Evolutionary conservation across 2,113 vertebrate genomes (phyloP), one percentile per base, ranked within the genome.

Genomic region (Mugil cephalus): DNA sequence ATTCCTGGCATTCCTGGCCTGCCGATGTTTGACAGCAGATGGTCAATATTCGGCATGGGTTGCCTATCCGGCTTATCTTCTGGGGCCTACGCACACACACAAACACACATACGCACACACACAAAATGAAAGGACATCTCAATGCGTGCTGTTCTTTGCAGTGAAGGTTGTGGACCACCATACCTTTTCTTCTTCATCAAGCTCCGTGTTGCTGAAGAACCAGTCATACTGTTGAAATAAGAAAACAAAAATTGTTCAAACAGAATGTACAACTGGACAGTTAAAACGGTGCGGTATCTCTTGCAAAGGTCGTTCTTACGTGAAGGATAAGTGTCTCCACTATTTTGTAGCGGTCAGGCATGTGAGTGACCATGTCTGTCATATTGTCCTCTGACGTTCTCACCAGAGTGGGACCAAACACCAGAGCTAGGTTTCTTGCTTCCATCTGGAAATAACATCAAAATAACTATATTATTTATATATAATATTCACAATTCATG

Each of bases 341-440:
- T 7, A 99, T 99, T 71, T 98, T 98, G 90, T 99, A 99, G 79
- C 97, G 96, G 89, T 99, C 97, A 0, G 97, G 96, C 97, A 99
- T 98, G 91, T 99, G 98, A 0, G 96, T 99, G 86, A 99, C 97
- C 98, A 99, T 99, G 90, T 99, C 96, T 0, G 94, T 97, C 98
- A 99, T 99, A 88, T 98, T 99, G 93, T 99, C 98, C 86, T 98
- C 97, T 0, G 97, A 99, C 0, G 97, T 98, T 12, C 97, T 90
- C 64, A 99, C 98, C 84, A 99, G 87, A 0, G 98, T 99, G 8
- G 98, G 98, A 56, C 98, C 98, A 0, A 99, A 99, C 69, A 99
- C 97, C 88, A 99, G 88, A 0, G 98, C 98, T 75, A 99, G 90
- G 89, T 99, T 99, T 58, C 98, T 94, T 0, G 98, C 96, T 58